A percentile compares a stretch with the other conserved stretches of the same genome.
phyloP scores from a whole-genome alignment of 1,140 invertebrate genomes.

The Sycophaga agraensis region DNA sequence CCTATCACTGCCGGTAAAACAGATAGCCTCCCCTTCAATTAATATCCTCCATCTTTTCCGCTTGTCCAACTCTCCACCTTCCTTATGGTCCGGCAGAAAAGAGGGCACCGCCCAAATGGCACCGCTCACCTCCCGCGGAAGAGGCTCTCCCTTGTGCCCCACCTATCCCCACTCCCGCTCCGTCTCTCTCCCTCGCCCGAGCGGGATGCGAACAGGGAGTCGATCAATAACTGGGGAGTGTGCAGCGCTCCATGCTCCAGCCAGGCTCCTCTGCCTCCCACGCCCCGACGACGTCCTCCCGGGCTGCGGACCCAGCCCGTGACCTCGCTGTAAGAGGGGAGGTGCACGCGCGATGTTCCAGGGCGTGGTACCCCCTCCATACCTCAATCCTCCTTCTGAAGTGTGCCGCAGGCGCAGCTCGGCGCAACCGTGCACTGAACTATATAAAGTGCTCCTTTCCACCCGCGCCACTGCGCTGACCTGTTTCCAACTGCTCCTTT shows the following conservation, averaged over 20 bases:
- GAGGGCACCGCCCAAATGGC: constrained; percentile 7
- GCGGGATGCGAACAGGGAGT: constrained; percentile 45
- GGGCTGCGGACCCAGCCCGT: background rate
- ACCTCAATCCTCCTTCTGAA: no score
- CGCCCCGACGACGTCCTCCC: background rate
- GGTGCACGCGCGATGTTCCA: background rate
- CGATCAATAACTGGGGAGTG: constrained; percentile 56
- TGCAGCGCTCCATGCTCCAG: background rate
- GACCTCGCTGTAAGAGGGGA: background rate
- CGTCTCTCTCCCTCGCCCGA: constrained; percentile 36
- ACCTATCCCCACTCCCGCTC: background rate
- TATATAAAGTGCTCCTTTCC: no score
- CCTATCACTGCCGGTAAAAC: no score
- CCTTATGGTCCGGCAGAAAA: background rate
- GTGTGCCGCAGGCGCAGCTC: no score
- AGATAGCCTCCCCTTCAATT: no score
- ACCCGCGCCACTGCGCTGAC: no score
- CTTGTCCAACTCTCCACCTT: no score
- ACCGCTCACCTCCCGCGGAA: constrained; percentile 3
- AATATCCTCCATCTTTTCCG: no score
- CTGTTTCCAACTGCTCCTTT: no score
- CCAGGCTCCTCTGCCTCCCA: no score
- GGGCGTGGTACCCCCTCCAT: background rate
- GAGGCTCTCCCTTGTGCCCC: background rate
- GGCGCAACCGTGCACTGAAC: no score